Evolutionary conservation across 2,888 invertebrate species (phyloP), one percentile per base, ranked within the genome.

Genomic region (Itoplectis maculator): DNA sequence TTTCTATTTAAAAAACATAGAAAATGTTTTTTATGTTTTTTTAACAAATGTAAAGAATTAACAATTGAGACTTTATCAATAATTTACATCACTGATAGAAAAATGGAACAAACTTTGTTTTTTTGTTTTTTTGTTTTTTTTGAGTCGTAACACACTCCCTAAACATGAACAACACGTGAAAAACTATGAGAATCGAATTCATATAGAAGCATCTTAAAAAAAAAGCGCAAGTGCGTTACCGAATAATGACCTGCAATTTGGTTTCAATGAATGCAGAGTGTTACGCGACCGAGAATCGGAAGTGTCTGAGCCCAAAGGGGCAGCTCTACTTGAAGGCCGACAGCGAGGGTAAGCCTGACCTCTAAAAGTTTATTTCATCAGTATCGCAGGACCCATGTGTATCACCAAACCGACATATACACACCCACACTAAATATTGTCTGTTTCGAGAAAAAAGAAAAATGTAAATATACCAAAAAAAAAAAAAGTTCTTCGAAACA

Each of bases 241-340:
- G 79, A 79, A 72, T 81, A 83, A 81, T 83, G 76, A 86, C 83
- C 83, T 88, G 86, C 85, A 87, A 88, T 90, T 89, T 89, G 86
- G 82, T 92, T 92, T 92, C 87, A 90, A 91, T 92, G 89, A 92
- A 92, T 92, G 89, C 91, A 92, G 92, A 92, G 87, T 90, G 89
- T 91, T 92, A 92, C 92, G 95, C 96, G 95, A 95, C 95, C 94
- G 96, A 96, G 95, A 96, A 94, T 94, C 96, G 96, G 93, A 95
- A 95, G 92, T 95, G 95, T 94, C 95, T 96, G 94, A 96, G 96
- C 94, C 95, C 96, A 91, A 94, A 95, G 95, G 96, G 96, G 94
- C 96, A 96, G 94, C 95, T 95, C 93, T 96, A 96, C 95, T 95
- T 96, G 94, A 96, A 96, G 95, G 95, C 96, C 93, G 96, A 97